Percentiles rank a stretch among this genome's conserved stretches.
These are phyloP conservation scores for Melanaphis sacchari DNA, from an alignment of 1,140 invertebrate species.

Conservation along the genomic window DNA sequence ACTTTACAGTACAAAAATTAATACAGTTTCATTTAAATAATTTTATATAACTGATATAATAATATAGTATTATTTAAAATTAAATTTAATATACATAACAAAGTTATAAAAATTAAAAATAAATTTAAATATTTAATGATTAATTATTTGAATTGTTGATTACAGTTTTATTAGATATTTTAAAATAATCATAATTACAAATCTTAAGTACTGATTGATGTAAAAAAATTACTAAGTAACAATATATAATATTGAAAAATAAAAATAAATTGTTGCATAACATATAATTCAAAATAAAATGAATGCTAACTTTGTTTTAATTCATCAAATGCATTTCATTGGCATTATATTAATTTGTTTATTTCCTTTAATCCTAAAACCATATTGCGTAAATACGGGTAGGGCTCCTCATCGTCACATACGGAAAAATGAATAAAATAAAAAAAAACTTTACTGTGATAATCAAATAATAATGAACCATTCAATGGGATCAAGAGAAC, in stretches of 20 bases:
- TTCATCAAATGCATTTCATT: neutral
- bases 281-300: neutral
- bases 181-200: neutral
- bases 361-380: neutral
- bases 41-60: neutral
- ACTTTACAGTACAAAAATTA: neutral
- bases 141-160: neutral
- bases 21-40: neutral
- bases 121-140: neutral
- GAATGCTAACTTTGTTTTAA: neutral
- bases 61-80: neutral
- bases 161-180: neutral
- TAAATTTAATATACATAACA: neutral
- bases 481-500: neutral
- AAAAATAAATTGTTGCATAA: neutral
- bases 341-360: neutral
- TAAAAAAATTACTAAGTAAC: neutral
- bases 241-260: neutral
- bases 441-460: neutral
- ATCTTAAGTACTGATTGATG: neutral
- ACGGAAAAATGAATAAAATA: neutral
- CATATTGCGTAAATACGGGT: neutral
- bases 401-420: neutral
- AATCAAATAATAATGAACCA: neutral
- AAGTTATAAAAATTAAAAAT: neutral